phyloP scores from a whole-genome alignment of 1,140 invertebrate genomes.

The Pseudomyrmex concolor region DNA sequence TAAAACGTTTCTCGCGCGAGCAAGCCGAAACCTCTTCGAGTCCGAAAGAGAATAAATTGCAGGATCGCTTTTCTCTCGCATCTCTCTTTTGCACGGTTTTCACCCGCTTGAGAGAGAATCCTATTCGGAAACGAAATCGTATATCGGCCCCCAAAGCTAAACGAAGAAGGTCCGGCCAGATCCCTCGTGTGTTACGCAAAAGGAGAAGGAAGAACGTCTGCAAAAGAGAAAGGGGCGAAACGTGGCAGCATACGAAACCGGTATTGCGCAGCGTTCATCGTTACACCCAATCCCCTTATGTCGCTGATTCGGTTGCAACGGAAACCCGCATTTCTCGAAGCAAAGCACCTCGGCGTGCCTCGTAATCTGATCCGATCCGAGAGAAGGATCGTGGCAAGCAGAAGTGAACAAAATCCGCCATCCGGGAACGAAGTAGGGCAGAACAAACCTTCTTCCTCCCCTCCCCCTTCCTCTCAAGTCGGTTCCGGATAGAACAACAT shows the following conservation, averaged over 20 bases:
- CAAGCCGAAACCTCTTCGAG: neutral
- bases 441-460: conserved; percentile 69
- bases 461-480: neutral
- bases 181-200: conserved; percentile 19
- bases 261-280: conserved; percentile 60
- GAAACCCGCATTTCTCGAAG: conserved; percentile 72
- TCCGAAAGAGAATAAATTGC: conserved; percentile 26
- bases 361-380: conserved; percentile 77
- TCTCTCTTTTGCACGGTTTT: neutral
- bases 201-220: conserved; percentile 19
- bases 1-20: conserved; percentile 10
- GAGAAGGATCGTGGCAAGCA: conserved; percentile 39
- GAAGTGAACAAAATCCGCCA: conserved; percentile 70
- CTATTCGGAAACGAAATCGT: conserved; percentile 15
- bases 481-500: no score
- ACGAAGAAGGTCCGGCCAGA: neutral
- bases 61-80: conserved; percentile 15
- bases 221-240: neutral
- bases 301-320: conserved; percentile 74
- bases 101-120: conserved; percentile 12
- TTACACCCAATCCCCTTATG: conserved; percentile 74
- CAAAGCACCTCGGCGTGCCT: conserved; percentile 62
- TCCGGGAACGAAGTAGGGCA: conserved; percentile 73
- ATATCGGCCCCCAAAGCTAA: neutral
- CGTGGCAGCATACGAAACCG: conserved; percentile 26